Base-by-base conservation (phyloP, 2,113 vertebrate species). In the Epinephelus moara region DNA sequence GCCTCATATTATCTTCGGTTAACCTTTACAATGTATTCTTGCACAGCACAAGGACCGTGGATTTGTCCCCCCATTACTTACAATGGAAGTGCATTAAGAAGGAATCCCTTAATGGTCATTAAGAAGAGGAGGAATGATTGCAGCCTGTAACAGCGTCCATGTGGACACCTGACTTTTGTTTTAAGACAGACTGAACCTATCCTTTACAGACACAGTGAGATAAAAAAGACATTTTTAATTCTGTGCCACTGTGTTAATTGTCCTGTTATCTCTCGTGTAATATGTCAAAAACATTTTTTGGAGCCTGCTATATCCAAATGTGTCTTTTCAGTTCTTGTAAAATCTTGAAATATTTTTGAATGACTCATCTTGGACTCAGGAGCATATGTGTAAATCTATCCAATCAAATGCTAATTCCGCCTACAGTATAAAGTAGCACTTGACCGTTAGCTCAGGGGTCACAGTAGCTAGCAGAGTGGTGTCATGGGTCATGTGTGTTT, bases 51-150 rank as follows among this genome's bases (percentile, higher is more conserved):
- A 25, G 12, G 19, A 18, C 8, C 5, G 47, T 53, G 25, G 23
- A 21, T 63, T 25, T 57, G n/a, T 79, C 18, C 45, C n/a, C 23
- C 49, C n/a, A 49, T 80, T 37, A 80, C 49, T 63, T 79, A 45
- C 0, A 25, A 0, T 21, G 18, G 45, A 53, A 55, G 61, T n/a
- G 5, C 60, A 64, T 64, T 55, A 47, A 56, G 37, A 37, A 42
- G 49, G 49, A 47, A 80, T 70, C 68, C 53, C 37, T 56, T 19
- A 71, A 53, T 50, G 27, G 19, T 60, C 27, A 50, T 42, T 25
- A 56, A 64, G 25, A 71, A 47, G 23, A 55, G 17, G 23, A 59
- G 75, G 53, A 69, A 66, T 45, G 37, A 53, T 79, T 70, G 21
- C 49, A 72, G 60, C 5, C 42, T 13, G 30, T 25, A 18, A 47